phyloP scores from a whole-genome alignment of 2,888 invertebrate genomes.

The Siphlonurus alternatus region DNA sequence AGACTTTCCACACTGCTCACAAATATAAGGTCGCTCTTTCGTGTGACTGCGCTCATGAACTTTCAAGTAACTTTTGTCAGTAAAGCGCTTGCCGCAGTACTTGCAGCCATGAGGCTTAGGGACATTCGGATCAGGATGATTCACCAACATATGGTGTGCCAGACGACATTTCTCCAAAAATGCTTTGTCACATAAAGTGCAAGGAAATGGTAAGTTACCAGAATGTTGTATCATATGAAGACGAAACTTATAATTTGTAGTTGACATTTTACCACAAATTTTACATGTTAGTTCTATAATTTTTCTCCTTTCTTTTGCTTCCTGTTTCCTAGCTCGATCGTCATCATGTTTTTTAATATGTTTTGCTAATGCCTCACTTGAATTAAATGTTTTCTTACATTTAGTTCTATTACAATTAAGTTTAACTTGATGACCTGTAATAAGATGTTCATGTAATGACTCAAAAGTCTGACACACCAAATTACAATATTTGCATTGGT shows the following conservation, averaged over 20 bases:
- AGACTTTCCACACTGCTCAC: constrained; percentile 1
- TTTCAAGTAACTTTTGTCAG: not conserved
- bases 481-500: not conserved
- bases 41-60: not conserved
- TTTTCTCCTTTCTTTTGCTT: not conserved
- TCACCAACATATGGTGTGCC: not conserved
- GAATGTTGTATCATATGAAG: not conserved
- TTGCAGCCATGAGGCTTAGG: not conserved
- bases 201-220: not conserved
- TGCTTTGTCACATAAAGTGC: not conserved
- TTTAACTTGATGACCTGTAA: not conserved
- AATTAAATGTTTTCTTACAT: not conserved
- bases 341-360: not conserved
- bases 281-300: not conserved
- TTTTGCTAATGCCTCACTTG: not conserved
- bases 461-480: not conserved
- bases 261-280: not conserved
- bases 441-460: not conserved
- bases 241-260: not conserved
- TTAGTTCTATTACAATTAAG: not conserved
- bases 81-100: not conserved
- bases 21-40: not conserved
- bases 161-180: not conserved
- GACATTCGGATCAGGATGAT: not conserved
- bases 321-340: not conserved